Evolutionary conservation across 2,113 vertebrate genomes (phyloP), one percentile per base, ranked within the genome.

Genomic region (Atrichornis clamosus): DNA sequence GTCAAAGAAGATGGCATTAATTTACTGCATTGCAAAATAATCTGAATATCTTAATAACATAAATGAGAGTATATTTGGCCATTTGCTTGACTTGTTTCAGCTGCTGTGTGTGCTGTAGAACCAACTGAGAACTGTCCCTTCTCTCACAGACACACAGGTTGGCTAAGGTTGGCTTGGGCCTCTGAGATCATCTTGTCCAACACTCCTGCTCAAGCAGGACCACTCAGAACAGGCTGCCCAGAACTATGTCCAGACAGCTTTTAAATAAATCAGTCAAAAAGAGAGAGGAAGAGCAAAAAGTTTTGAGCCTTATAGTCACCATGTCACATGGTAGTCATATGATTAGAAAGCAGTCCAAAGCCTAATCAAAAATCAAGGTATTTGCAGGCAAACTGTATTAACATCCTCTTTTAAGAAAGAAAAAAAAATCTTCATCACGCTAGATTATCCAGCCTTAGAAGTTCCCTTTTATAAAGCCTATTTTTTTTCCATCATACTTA

Each of bases 391-490:
- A 94, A 89, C 22, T 56, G 46, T 9, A 24, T 59, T 53, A 27
- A 13, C 23, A 72, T 62, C 20, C n/a, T 81, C 47, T 88, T 82
- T 49, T 5, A 1, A 49, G n/a, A 22, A 64, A 87, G 39, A 56
- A 21, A 9, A 7, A 19, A 56, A 59, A 35, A 17, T 5, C 35
- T 49, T 60, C 3, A 10, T 89, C 2, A 2, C 4, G 11, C 33
- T 68, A 95, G 94, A 86, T 94, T 93, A 95, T 84, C 52, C 84
- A 82, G 70, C 42, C 84, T 93, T 95, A 87, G 87, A 73, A 75
- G 41, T 95, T 94, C 62, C 49, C 35, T 89, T 93, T 93, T 87
- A 93, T 90, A 86, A 88, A 89, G 56, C 44, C 52, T 60, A 16
- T 62, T 93, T 94, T 88, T 84, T 78, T 79, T 47, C 63, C 79